Evolutionary conservation across 64 coral and sea anemone species (phyloP).

Genomic region (Stichodactyla mertensii): DNA sequence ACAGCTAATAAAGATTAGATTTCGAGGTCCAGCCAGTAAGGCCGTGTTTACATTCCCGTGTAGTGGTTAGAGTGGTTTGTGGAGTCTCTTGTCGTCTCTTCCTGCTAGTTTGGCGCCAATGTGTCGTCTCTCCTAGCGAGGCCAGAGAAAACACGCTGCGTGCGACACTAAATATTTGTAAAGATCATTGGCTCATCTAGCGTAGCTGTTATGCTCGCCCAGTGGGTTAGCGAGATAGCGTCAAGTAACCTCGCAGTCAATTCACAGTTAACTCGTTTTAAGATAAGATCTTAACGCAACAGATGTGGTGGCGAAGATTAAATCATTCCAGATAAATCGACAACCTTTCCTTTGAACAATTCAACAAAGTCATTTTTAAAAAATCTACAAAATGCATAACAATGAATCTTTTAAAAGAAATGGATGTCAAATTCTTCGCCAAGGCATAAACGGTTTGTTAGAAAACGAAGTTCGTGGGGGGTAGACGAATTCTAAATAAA

Average conservation of each 20-base stretch:
- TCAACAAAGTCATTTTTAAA: not conserved
- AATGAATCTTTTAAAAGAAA: not conserved
- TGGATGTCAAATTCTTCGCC: not conserved
- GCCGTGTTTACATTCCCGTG: not conserved
- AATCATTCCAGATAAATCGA: not conserved
- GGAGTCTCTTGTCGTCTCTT: not conserved
- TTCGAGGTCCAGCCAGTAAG: not conserved
- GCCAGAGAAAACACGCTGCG: not conserved
- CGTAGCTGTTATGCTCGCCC: not conserved
- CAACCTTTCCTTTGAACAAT: not conserved
- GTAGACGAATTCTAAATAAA: not conserved
- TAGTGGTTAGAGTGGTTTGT: not conserved
- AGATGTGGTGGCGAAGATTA: not conserved
- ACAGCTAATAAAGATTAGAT: slow-evolving; percentile 1
- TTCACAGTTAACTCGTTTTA: not conserved
- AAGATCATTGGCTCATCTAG: not conserved
- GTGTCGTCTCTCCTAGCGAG: slow-evolving; percentile 4
- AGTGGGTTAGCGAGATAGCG: not conserved
- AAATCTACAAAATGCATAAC: not conserved
- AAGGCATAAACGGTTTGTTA: not conserved
- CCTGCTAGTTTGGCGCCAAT: not conserved
- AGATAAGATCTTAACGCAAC: not conserved
- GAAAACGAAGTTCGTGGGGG: not conserved
- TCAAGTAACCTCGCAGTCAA: not conserved
- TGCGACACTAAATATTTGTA: slow-evolving; percentile 12